phyloP scores from a whole-genome alignment of 2,797 vertebrate genomes.

The Pangasius sanitwongsei region DNA sequence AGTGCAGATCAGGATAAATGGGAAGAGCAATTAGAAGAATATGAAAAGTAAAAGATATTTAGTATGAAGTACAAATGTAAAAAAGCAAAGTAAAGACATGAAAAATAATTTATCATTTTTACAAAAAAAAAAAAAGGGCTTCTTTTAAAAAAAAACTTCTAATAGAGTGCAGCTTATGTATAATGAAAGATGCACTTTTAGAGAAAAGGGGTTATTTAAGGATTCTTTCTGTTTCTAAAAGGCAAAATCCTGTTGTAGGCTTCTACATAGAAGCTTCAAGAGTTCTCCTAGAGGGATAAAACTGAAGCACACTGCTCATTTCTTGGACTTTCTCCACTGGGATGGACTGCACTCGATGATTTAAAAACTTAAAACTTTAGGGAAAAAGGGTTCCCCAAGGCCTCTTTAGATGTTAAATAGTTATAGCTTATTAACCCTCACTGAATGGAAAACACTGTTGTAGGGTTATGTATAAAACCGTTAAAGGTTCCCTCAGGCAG shows the following conservation, averaged over 20 bases:
- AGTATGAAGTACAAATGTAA: not conserved
- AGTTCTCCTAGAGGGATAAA: not conserved
- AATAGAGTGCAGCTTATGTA: not conserved
- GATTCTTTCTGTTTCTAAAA: not conserved
- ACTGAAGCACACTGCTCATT: not conserved
- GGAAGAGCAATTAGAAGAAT: not conserved
- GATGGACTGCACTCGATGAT: not conserved
- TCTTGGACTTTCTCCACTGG: not conserved
- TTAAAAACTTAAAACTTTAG: not conserved
- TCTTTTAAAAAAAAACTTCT: no score
- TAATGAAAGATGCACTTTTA: not conserved
- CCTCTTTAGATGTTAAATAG: not conserved
- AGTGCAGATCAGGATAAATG: not conserved
- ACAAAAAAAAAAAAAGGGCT: no score
- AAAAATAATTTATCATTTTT: not conserved
- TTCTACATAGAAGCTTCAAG: no score
- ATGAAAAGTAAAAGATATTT: not conserved
- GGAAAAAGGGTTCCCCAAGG: not conserved
- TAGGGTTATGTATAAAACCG: not conserved
- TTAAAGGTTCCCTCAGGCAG: not conserved
- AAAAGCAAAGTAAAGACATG: not conserved
- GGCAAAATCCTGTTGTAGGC: not conserved
- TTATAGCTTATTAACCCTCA: not conserved
- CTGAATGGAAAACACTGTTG: not conserved
- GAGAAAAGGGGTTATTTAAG: not conserved